A percentile compares a stretch with the other conserved stretches of the same genome.
phyloP scores from a whole-genome alignment of 2,113 vertebrate species.

The Dasyurus viverrinus region DNA sequence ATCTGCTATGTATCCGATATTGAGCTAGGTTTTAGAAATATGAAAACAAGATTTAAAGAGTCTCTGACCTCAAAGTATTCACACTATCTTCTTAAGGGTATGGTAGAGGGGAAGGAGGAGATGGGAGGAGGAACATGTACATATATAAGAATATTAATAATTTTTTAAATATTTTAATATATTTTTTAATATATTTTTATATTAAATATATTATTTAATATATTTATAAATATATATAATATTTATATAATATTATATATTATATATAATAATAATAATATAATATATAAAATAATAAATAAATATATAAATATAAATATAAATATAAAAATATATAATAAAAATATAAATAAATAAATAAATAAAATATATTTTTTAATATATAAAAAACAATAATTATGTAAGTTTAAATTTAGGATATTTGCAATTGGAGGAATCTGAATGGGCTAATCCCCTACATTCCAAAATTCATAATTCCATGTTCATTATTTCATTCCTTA shows the following conservation, averaged over 20 bases:
- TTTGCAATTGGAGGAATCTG: neutral
- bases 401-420: neutral
- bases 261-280: no score
- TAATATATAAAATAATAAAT: no score
- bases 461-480: neutral
- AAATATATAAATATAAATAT: no score
- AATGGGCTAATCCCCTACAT: neutral
- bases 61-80: neutral
- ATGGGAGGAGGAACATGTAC: neutral
- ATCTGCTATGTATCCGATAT: neutral
- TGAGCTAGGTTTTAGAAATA: neutral
- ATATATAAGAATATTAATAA: neutral
- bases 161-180: no score
- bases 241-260: no score
- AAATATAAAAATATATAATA: no score
- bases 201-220: no score
- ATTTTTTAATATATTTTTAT: no score
- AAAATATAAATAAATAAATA: no score
- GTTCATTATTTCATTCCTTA: neutral
- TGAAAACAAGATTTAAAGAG: neutral
- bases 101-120: neutral
- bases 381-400: neutral
- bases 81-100: neutral
- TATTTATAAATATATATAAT: no score
- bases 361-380: no score